Evolutionary conservation across 2,888 invertebrate species (phyloP).

Genomic region (Xiphydria camelus): DNA sequence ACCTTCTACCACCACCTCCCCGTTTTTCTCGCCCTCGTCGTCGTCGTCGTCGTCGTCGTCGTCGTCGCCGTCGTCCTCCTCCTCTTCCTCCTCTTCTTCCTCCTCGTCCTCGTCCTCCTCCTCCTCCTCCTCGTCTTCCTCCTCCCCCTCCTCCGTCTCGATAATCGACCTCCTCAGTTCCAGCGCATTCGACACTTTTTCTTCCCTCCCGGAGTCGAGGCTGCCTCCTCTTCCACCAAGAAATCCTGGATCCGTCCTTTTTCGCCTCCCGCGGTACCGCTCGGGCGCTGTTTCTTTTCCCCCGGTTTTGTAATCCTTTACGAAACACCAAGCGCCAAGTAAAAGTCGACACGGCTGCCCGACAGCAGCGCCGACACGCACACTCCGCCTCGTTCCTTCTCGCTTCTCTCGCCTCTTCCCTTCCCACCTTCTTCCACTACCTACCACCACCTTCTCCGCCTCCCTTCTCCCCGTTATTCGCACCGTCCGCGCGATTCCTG

Average conservation of each 20-base stretch:
- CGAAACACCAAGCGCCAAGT: constrained; percentile 34
- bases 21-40: constrained; percentile 15
- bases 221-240: constrained; percentile 2
- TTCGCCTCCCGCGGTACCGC: not conserved
- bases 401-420: not conserved
- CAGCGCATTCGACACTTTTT: constrained; percentile 2
- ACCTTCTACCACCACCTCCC: constrained; percentile 19
- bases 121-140: constrained; percentile 4
- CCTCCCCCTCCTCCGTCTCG: not conserved
- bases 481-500: not conserved
- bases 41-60: constrained; percentile 21
- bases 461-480: not conserved
- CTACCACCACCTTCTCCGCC: not conserved
- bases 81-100: constrained; percentile 10
- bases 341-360: constrained; percentile 13
- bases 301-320: constrained; percentile 51
- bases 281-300: constrained; percentile 31
- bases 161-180: constrained; percentile 1
- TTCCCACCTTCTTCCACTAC: not conserved
- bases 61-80: constrained; percentile 11
- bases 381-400: not conserved
- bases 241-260: not conserved
- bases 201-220: too few relatives aligned
- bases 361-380: constrained; percentile 1
- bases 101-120: constrained; percentile 7